These are phyloP conservation scores for Agonopterix heracliana DNA, from an alignment of 2,888 invertebrate genomes.

Conservation along the genomic window DNA sequence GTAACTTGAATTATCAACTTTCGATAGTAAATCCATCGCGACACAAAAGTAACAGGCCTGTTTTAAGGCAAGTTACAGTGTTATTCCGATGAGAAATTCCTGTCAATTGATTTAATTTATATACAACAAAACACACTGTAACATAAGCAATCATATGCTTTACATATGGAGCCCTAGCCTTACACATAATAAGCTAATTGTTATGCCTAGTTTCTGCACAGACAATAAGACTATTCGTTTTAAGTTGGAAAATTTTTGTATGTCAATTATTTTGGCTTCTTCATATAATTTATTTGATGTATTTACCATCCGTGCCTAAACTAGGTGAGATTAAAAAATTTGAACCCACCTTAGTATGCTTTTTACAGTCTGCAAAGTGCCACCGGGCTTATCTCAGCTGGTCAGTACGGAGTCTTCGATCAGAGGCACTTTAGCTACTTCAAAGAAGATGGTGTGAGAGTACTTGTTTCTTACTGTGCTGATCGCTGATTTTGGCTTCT, in stretches of 20 bases:
- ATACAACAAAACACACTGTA: neutral
- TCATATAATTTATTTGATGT: too few relatives aligned
- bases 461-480: constrained; percentile 95
- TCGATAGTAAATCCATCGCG: neutral
- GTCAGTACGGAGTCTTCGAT: constrained; percentile 48
- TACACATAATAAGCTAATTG: neutral
- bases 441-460: constrained; percentile 94
- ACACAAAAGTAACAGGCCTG: neutral
- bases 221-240: too few relatives aligned
- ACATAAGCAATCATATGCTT: neutral
- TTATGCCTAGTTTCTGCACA: too few relatives aligned
- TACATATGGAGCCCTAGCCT: neutral
- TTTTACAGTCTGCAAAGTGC: constrained; percentile 43
- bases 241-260: too few relatives aligned
- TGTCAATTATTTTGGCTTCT: too few relatives aligned
- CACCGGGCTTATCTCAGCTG: constrained; percentile 47
- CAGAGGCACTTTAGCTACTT: constrained; percentile 90
- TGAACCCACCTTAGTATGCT: constrained; percentile 51
- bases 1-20: neutral
- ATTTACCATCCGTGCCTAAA: too few relatives aligned
- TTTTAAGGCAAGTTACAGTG: neutral
- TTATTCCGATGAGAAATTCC: neutral
- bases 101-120: neutral
- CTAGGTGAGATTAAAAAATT: constrained; percentile 30
- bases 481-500: constrained; percentile 85